These are phyloP conservation scores for Oryzias dopingdopingensis DNA, from an alignment of 2,797 vertebrate species.

Conservation along the genomic window DNA sequence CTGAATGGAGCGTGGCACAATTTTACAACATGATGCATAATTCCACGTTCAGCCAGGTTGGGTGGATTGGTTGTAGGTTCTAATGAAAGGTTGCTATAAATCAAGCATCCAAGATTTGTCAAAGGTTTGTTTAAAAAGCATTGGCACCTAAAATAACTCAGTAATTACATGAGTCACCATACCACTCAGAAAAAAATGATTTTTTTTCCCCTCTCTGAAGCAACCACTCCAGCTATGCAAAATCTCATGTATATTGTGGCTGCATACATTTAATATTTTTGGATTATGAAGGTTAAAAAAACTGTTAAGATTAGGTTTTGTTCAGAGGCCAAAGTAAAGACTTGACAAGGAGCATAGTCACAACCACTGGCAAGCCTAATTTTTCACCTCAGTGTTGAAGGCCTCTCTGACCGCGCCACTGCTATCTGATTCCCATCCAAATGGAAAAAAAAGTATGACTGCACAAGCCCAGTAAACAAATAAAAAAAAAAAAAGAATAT, in stretches of 20 bases:
- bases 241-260: slow-evolving; percentile 60
- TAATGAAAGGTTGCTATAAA: slow-evolving; percentile 68
- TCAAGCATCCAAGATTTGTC: slow-evolving; percentile 67
- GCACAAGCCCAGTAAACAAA: slow-evolving; percentile 50
- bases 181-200: slow-evolving; percentile 61
- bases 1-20: slow-evolving; percentile 5
- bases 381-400: slow-evolving; percentile 65
- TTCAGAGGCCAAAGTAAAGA: slow-evolving; percentile 78
- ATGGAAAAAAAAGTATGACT: slow-evolving; percentile 21
- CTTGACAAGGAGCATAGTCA: slow-evolving; percentile 72
- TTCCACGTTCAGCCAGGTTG: slow-evolving; percentile 40
- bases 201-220: slow-evolving; percentile 56
- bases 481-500: slow-evolving; percentile 43
- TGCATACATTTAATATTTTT: slow-evolving; percentile 74
- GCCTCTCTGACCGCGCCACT: slow-evolving; percentile 57
- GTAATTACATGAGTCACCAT: slow-evolving; percentile 75
- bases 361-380: slow-evolving; percentile 71
- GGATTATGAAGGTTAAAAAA: slow-evolving; percentile 47
- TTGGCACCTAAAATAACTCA: slow-evolving; percentile 66
- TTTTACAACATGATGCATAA: slow-evolving; percentile 11
- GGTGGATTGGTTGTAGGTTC: slow-evolving; percentile 41
- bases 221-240: slow-evolving; percentile 59
- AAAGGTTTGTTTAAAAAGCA: slow-evolving; percentile 65
- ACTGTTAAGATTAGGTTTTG: slow-evolving; percentile 71
- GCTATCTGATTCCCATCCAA: slow-evolving; percentile 65